Conservation (phyloP, 2,797 vertebrate genomes). For the Remorina albescens region DNA sequence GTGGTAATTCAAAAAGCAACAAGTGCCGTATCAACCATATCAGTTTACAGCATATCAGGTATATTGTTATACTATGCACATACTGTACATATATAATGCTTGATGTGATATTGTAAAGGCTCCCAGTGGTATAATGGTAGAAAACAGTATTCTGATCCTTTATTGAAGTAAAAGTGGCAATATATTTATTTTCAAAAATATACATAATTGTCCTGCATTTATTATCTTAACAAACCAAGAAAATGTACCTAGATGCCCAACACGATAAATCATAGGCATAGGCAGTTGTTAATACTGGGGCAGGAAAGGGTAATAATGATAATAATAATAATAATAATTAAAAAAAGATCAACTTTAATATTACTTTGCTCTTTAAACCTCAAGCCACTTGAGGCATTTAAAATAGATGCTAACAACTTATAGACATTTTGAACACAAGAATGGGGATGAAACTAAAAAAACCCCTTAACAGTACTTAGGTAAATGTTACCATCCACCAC, state of each 20-base stretch:
- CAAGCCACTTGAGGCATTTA: neutral
- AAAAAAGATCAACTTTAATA: too few species aligned
- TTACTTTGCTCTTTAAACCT: neutral
- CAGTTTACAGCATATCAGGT: too few species aligned
- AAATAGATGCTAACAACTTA: neutral
- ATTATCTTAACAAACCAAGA: too few species aligned
- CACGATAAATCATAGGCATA: neutral
- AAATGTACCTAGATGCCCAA: too few species aligned
- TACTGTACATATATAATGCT: constrained; percentile 2
- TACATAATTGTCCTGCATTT: too few species aligned
- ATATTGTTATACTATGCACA: constrained; percentile 3
- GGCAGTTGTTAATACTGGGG: too few species aligned
- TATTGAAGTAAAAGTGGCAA: neutral
- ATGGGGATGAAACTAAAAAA: neutral
- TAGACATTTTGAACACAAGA: neutral
- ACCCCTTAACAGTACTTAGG: neutral
- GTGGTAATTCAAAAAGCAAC: constrained; percentile 16
- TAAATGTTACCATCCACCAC: neutral
- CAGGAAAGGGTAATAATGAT: too few species aligned
- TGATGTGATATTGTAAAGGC: neutral
- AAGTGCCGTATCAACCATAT: constrained; percentile 5
- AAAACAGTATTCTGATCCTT: neutral
- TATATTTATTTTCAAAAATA: neutral
- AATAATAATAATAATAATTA: too few species aligned
- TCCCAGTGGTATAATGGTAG: neutral